Percentiles rank a stretch among this genome's conserved stretches.
Evolutionary conservation across 2,797 vertebrate genomes (phyloP).

Genomic region (Tauraco hartlaubi): DNA sequence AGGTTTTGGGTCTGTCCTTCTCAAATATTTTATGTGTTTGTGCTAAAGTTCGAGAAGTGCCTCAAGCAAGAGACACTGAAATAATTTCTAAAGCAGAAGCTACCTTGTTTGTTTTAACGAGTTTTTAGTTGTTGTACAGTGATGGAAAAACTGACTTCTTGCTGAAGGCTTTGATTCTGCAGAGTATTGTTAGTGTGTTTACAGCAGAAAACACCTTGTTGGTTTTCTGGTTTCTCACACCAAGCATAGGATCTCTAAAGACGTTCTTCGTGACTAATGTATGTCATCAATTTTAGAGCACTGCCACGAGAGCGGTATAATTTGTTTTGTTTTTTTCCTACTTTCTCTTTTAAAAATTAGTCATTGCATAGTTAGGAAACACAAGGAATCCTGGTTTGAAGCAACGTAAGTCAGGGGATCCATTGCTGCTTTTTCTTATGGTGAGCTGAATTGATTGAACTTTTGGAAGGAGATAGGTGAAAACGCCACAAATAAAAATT

Average conservation of each 20-base stretch:
- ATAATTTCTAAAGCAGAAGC: not conserved
- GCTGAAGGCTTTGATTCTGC: conserved; percentile 1
- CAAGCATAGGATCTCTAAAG: not conserved
- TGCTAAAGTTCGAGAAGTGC: not conserved
- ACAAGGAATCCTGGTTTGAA: not conserved
- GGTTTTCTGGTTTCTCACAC: not conserved
- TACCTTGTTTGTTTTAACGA: not conserved
- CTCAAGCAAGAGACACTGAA: not conserved
- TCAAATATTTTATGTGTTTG: not conserved
- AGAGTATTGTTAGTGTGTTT: not conserved
- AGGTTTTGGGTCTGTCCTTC: not conserved
- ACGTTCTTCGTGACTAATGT: not conserved
- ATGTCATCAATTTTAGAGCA: not conserved
- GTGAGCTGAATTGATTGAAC: not conserved
- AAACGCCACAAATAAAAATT: not conserved
- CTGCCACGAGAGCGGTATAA: not conserved
- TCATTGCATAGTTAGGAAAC: not conserved
- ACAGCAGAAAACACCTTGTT: not conserved
- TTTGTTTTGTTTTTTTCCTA: not conserved
- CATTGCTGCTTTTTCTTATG: not conserved
- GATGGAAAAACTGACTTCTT: not conserved
- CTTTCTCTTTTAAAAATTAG: not conserved
- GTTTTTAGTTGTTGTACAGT: not conserved
- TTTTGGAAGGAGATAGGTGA: not conserved
- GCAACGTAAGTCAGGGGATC: not conserved